Evolutionary conservation across 1,140 invertebrate species (phyloP).

Genomic region (Microplitis demolitor): DNA sequence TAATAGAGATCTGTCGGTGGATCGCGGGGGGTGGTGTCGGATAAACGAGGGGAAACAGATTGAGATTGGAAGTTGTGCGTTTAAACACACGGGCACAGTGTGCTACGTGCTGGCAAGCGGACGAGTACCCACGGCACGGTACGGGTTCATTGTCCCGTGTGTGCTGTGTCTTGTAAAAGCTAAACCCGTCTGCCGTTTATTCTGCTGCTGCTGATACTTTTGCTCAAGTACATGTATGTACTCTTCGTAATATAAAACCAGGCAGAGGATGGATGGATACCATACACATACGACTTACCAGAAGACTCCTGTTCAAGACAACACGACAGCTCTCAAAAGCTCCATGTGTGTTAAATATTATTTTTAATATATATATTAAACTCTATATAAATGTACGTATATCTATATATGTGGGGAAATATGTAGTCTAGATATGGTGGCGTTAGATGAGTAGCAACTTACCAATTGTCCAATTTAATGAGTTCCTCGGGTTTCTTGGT

Average conservation of each 20-base stretch:
- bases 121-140: constrained; percentile 28
- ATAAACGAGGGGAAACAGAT: constrained; percentile 14
- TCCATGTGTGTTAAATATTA: too few relatives aligned
- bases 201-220: too few relatives aligned
- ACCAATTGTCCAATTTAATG: constrained; percentile 92
- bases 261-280: too few relatives aligned
- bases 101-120: constrained; percentile 42
- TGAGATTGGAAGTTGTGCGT: constrained; percentile 36
- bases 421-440: too few relatives aligned
- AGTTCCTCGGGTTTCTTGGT: constrained; percentile 91
- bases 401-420: neutral
- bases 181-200: neutral
- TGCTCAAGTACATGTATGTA: neutral
- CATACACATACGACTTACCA: too few relatives aligned
- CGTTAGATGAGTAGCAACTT: constrained; percentile 59
- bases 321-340: too few relatives aligned
- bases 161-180: constrained; percentile 30
- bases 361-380: too few relatives aligned
- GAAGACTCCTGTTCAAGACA: too few relatives aligned
- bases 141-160: constrained; percentile 54
- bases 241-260: neutral
- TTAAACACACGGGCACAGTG: constrained; percentile 29
- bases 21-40: neutral
- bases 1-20: constrained; percentile 6
- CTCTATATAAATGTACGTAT: too few relatives aligned